Evolutionary conservation across 2,797 vertebrate genomes (phyloP), one percentile per base, ranked within the genome.

Genomic region (Sebastes iracundus): DNA sequence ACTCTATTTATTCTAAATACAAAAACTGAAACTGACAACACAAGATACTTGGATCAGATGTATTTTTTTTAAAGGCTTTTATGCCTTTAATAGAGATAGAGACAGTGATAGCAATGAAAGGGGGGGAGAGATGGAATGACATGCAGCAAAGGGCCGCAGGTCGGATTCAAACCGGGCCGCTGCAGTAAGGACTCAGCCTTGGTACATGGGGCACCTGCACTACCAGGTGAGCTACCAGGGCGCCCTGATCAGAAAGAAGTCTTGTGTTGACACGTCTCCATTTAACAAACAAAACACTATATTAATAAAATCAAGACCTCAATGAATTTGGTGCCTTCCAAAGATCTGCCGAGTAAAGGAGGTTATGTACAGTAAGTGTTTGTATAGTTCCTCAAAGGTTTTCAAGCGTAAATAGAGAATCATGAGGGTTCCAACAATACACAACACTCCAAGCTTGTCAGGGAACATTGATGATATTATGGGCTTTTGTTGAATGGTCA

Each of bases 351-450:
- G 8, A 53, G 38, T 73, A 30, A 32, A 20, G 33, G 13, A 5
- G 6, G n/a, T 20, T 56, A 14, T 13, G 18, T 68, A 42, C 38
- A 42, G 38, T 42, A 23, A 33, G 22, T 53, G 66, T 52, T 38
- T 13, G 6, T 16, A 27, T 22, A 25, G 22, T 42, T 33, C 27
- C 38, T 53, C 2, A 14, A 11, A 38, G 16, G 28, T 73, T 72
- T 88, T 64, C 13, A 79, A 78, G 16, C 12, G 1, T 75, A 82
- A 88, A 84, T 58, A 79, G 22, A 53, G 55, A 71, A 49, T 2
- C 16, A 87, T 87, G 75, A 63, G 70, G 85, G 88, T 60, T 77
- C 20, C 28, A 49, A 66, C 59, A 81, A 81, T 13, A 87, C 63
- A 87, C 72, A 85, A 46, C 67, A 52, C 10, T 6, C 25, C 16